Percentiles rank a stretch among this genome's conserved stretches.
These are phyloP conservation scores for Ormyrus nitidulus DNA, from an alignment of 2,888 invertebrate species.

Conservation along the genomic window DNA sequence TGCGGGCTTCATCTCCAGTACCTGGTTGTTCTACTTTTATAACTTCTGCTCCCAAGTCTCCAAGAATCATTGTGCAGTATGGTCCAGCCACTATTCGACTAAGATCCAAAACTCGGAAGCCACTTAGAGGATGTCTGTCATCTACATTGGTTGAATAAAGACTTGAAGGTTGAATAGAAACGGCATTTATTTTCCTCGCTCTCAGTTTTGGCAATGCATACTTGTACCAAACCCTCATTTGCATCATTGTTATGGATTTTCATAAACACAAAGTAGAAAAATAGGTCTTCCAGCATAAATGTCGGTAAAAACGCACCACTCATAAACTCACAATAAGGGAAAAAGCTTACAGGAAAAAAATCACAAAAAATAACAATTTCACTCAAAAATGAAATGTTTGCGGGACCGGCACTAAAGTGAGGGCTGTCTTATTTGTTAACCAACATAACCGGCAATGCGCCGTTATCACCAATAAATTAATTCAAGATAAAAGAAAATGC, in stretches of 20 bases:
- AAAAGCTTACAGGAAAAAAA: too few relatives aligned
- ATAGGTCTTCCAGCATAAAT: background rate
- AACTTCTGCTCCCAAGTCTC: constrained; percentile 94
- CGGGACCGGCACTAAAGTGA: too few relatives aligned
- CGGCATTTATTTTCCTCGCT: background rate
- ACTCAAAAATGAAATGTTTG: background rate
- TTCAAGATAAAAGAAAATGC: constrained; percentile 2
- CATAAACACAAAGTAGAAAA: background rate
- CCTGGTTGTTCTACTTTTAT: constrained; percentile 93
- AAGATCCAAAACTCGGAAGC: constrained; percentile 86
- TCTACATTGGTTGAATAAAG: constrained; percentile 21
- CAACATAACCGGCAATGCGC: too few relatives aligned
- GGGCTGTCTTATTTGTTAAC: too few relatives aligned
- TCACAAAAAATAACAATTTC: background rate
- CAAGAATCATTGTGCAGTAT: constrained; percentile 94
- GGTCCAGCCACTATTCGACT: constrained; percentile 95
- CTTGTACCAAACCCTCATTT: background rate
- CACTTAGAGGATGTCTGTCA: constrained; percentile 80
- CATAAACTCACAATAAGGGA: too few relatives aligned
- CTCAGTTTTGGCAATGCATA: background rate
- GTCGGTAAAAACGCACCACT: too few relatives aligned
- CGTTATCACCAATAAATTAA: too few relatives aligned
- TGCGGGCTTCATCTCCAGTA: constrained; percentile 90
- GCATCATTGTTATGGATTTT: constrained; percentile 3
- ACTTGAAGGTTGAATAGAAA: background rate